Evolutionary conservation across 2,888 invertebrate species (phyloP).

Genomic region (Tubiluchus corallicola): DNA sequence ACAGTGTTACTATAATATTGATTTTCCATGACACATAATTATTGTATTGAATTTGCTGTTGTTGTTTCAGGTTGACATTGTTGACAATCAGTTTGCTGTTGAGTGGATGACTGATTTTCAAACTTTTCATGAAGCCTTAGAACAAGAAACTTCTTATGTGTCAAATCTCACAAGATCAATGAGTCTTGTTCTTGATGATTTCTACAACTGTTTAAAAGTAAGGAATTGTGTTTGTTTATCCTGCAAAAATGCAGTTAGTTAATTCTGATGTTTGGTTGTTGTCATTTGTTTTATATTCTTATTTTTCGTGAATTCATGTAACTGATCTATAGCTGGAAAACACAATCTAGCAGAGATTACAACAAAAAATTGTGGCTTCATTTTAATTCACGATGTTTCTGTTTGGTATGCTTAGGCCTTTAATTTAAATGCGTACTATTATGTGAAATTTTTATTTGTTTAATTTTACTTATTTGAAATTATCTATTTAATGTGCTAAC

Average conservation of each 20-base stretch:
- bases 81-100: constrained; percentile 66
- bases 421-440: too few species aligned
- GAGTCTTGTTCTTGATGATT: constrained; percentile 82
- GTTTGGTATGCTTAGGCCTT: too few species aligned
- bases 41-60: constrained; percentile 6
- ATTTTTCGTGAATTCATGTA: constrained; percentile 8
- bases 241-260: not conserved
- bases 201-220: constrained; percentile 62
- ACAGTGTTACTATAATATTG: too few species aligned
- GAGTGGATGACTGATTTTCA: constrained; percentile 98
- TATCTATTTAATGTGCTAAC: too few species aligned
- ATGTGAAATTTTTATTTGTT: too few species aligned
- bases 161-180: constrained; percentile 76
- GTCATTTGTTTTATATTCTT: constrained; percentile 4
- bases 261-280: not conserved
- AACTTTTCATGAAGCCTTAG: constrained; percentile 70
- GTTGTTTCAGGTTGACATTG: constrained; percentile 56
- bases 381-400: too few species aligned
- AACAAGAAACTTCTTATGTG: constrained; percentile 54
- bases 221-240: constrained; percentile 10
- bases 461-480: too few species aligned
- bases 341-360: too few species aligned
- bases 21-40: not conserved
- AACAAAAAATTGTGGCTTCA: too few species aligned
- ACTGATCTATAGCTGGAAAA: too few species aligned